Base-by-base conservation (phyloP, 2,797 vertebrate species). In the Epinephelus malabaricus region DNA sequence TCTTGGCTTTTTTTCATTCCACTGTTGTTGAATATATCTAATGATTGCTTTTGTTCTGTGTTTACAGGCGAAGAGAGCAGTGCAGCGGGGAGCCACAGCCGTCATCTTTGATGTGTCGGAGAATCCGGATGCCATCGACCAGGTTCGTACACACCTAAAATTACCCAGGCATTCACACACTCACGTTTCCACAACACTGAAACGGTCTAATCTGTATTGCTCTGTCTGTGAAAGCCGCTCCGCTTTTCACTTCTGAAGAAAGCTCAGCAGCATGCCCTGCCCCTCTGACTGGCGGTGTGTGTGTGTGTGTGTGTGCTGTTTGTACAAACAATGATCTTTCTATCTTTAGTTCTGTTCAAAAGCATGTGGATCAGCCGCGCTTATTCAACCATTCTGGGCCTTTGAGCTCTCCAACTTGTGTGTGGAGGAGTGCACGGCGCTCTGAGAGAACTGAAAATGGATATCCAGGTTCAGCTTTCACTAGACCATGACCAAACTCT, bases 61-160 rank as follows among this genome's bases (percentile, higher is more conserved):
- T 84, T 88, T 86, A 74, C 94, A 99, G 98, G 98, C 98, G 10
- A 99, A 97, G 93, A 94, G 98, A 89, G 98, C 98, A 0, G 97
- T 99, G 40, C 98, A 99, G 91, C 95, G 98, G 49, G 98, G 98
- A 84, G 98, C 98, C 54, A 99, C 98, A 0, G 98, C 98, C 0
- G 98, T 99, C 92, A 99, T 99, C 95, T 99, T 99, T 78, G 98
- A 99, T 66, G 98, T 99, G 77, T 99, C 98, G 0, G 98, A 99
- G 95, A 99, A 99, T 87, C 98, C 98, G 55, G 98, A 99, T 76
- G 98, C 98, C 88, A 98, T 99, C 64, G 97, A 99, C 90, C 97
- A 99, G 97, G 98, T 96, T 83, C 69, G 95, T 86, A 40, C 70
- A 61, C 86, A 82, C 64, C 80, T 71, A 23, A 25, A 62, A 68